Evolutionary conservation across 2,888 invertebrate species (phyloP), one percentile per base, ranked within the genome.

Genomic region (Leptopilina syphax): DNA sequence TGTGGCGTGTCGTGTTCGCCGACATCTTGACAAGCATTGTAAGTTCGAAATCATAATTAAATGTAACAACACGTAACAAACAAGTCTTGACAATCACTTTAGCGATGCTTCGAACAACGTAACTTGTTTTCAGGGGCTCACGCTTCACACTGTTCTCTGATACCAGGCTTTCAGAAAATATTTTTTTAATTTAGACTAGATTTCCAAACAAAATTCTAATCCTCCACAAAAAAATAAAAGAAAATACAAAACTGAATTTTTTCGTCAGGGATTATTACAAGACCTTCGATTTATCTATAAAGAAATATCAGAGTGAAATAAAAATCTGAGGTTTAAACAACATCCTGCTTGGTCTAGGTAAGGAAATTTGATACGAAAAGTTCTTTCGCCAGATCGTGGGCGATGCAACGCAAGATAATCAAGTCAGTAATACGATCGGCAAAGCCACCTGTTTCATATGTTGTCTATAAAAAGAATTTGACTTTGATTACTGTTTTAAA

Each of bases 61-160:
- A 65, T n/a, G 79, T 79, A 80, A 79, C 79, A 83, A 83, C 78
- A 82, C 80, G 76, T 80, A 80, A 81, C 81, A 83, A 80, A 81
- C 65, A 68, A 57, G 44, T 66, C 76, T 73, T 83, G 79, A 83
- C 77, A 81, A 83, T 79, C 80, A 83, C 91, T 90, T 91, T 92
- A 91, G 92, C 79, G 80, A 82, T 82, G 79, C 80, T 83, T 81
- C 81, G 81, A 81, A 80, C 81, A 83, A 85, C 84, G 82, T 84
- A 82, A 85, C 82, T 81, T 84, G 79, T 83, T 80, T 44, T 77
- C 68, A 81, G 83, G 84, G 84, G 83, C 84, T 84, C 83, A 81
- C 83, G 84, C 82, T 81, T 79, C 65, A 78, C 82, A 83, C 85
- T 81, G 81, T 81, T 81, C 78, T 65, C 85, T 84, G 84, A 81